Evolutionary conservation across 2,888 invertebrate genomes (phyloP).

Genomic region (Trissonchulus sp.): DNA sequence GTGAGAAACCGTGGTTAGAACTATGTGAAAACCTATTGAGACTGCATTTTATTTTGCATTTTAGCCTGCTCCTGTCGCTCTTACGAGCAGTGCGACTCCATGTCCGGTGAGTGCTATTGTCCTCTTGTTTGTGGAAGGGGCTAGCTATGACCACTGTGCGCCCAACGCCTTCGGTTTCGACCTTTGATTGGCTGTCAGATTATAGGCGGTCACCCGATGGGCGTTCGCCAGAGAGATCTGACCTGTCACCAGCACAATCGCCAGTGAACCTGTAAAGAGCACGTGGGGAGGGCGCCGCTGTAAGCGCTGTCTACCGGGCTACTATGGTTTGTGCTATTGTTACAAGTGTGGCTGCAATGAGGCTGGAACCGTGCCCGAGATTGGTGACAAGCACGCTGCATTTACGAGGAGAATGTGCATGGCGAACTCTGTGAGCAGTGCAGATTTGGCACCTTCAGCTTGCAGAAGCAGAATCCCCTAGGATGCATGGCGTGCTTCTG

Average conservation of each 20-base stretch:
- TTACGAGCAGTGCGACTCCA: slow-evolving; percentile 81
- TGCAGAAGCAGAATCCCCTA: slow-evolving; percentile 72
- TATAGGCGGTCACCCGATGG: too few relatives aligned
- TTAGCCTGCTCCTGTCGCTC: slow-evolving; percentile 61
- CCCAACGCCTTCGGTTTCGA: slow-evolving; percentile 85
- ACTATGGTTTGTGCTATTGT: slow-evolving; percentile 74
- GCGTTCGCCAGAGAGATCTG: too few relatives aligned
- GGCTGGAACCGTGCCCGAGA: slow-evolving; percentile 74
- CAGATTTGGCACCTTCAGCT: slow-evolving; percentile 78
- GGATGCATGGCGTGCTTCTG: slow-evolving; percentile 97
- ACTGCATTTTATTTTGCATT: too few relatives aligned
- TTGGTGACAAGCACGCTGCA: slow-evolving; percentile 75
- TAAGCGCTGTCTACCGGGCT: slow-evolving; percentile 75
- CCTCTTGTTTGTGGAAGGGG: slow-evolving; percentile 82
- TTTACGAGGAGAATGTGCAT: slow-evolving; percentile 66
- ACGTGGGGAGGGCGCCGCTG: slow-evolving; percentile 83
- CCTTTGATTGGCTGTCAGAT: slow-evolving; percentile 83
- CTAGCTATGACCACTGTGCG: slow-evolving; percentile 79
- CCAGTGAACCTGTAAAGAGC: slow-evolving; percentile 69
- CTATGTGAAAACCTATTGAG: too few relatives aligned
- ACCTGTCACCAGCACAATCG: slow-evolving; percentile 81
- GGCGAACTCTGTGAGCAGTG: slow-evolving; percentile 77
- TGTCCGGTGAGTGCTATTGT: slow-evolving; percentile 83
- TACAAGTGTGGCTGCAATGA: slow-evolving; percentile 71
- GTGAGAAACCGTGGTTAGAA: too few relatives aligned